Evolutionary conservation across 2,113 vertebrate species (phyloP).

Genomic region (Numenius arquata): DNA sequence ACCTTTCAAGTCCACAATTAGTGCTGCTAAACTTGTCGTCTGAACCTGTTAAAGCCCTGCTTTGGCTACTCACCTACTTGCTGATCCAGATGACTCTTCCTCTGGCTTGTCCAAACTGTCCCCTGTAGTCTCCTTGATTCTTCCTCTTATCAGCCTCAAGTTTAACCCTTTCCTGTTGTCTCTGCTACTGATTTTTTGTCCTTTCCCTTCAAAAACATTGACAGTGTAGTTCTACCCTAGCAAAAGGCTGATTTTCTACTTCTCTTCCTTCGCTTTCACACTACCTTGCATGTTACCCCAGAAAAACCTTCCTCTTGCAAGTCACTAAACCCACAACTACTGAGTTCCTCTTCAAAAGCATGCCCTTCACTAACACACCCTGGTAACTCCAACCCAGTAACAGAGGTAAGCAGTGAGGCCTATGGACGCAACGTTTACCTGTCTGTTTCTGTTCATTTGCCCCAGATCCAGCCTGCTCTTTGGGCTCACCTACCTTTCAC

Average conservation of each 20-base stretch:
- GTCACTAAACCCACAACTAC: background rate
- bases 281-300: background rate
- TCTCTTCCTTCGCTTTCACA: background rate
- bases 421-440: background rate
- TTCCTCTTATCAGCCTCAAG: background rate
- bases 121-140: background rate
- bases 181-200: background rate
- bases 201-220: background rate
- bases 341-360: background rate
- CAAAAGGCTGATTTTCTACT: background rate
- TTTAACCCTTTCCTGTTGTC: background rate
- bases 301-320: background rate
- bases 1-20: background rate
- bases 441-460: background rate
- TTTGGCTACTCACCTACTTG: background rate
- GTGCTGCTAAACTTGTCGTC: background rate
- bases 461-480: background rate
- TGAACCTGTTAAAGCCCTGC: background rate
- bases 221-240: background rate
- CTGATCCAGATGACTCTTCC: background rate
- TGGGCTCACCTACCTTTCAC: background rate
- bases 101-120: background rate
- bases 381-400: background rate
- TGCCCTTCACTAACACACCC: fast-evolving
- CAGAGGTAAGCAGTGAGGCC: background rate